Evolutionary conservation across 2,888 invertebrate genomes (phyloP), one percentile per base, ranked within the genome.

Genomic region (Pelosia muscerda): DNA sequence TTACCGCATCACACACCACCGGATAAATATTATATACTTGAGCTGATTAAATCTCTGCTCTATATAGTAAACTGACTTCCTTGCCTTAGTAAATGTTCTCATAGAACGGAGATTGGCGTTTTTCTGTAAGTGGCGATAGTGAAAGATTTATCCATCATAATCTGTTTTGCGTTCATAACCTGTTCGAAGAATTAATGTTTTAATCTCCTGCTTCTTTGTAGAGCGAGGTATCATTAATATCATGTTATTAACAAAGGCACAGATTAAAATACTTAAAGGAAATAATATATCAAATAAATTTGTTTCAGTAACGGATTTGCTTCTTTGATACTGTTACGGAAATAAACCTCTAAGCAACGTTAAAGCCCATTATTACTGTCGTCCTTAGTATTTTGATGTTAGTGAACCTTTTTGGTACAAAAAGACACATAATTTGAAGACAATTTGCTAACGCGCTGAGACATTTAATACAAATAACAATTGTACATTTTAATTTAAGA

Each of bases 401-500:
- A 77, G 73, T 81, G 82, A 81, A 79, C 81, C 67, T 74, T 70
- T 68, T 77, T 65, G 56, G 49, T 68, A 55, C 59, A 72, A 74
- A 75, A 72, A 79, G 63, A 79, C 71, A 78, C 76, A 81, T 81
- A 76, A 62, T 66, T 61, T 66, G 63, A 72, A 62, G 38, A 63
- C 57, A 67, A 76, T 81, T 81, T 78, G 74, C 81, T 81, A 72
- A 68, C 77, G 78, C 68, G 74, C 60, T 59, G 69, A 75, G 75
- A 74, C 69, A 49, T 49, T 72, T 69, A 88, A 89, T 88, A 87
- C 85, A 85, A 89, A 87, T 85, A 85, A 77, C 86, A 84, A 86
- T 84, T 84, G 85, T 86, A 88, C 89, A 90, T 90, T 91, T 89
- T 92, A 88, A 92, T 91, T 92, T 90, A 89, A 89, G 89, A 89